Conservation (phyloP, 2,888 invertebrate species). For the Zaprionus lineosus region DNA sequence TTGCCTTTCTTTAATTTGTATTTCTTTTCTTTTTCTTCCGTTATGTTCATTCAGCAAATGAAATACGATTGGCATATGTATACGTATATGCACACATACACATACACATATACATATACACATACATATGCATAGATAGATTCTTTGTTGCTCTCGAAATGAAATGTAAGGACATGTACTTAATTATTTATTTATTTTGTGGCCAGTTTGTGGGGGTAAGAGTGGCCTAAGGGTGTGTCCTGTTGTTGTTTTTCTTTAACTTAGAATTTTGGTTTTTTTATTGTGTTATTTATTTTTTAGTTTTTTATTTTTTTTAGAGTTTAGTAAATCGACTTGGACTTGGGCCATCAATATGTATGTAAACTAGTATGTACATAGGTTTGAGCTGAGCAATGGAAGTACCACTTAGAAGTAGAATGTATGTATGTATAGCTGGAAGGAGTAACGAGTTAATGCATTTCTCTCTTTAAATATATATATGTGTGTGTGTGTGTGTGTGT, state of each 20-base stretch:
- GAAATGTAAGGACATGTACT: constrained; percentile 58
- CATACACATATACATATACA: constrained; percentile 34
- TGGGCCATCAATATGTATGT: constrained; percentile 15
- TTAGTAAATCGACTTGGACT: constrained; percentile 35
- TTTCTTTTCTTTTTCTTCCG: constrained; percentile 3
- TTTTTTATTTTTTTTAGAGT: constrained; percentile 6
- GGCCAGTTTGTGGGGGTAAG: too few relatives aligned
- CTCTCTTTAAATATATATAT: neutral
- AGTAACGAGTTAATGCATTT: neutral
- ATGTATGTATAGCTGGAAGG: neutral
- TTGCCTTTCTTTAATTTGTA: constrained; percentile 5
- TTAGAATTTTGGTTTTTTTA: too few relatives aligned
- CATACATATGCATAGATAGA: too few relatives aligned
- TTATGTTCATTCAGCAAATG: constrained; percentile 49
- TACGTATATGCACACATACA: constrained; percentile 15
- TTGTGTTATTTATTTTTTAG: too few relatives aligned
- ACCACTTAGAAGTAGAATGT: constrained; percentile 7
- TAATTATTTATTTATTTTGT: constrained; percentile 36
- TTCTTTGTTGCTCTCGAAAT: constrained; percentile 28
- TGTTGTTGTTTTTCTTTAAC: constrained; percentile 4
- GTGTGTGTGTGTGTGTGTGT: constrained; percentile 7
- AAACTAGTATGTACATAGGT: constrained; percentile 37
- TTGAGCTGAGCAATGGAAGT: constrained; percentile 34
- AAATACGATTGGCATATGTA: constrained; percentile 50
- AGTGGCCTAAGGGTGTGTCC: too few relatives aligned